These are phyloP conservation scores for Rhabdomys dilectus DNA, from an alignment of 2,113 vertebrate genomes.

Conservation along the genomic window DNA sequence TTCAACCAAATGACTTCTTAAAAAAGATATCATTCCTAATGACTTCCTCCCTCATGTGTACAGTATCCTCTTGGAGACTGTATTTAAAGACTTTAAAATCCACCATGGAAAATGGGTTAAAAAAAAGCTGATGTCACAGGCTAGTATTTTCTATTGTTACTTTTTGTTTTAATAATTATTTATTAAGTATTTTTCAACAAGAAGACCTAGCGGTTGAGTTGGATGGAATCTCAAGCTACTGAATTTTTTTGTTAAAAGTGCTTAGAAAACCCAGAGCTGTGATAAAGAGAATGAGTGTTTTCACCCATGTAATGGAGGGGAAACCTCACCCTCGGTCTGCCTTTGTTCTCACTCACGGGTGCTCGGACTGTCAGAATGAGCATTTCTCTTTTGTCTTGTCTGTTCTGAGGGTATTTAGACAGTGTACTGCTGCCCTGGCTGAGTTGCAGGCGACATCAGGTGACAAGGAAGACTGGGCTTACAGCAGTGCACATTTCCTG, in stretches of 20 bases:
- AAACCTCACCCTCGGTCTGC: neutral
- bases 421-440: neutral
- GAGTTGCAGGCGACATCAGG: neutral
- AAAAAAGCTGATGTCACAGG: neutral
- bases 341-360: constrained; percentile 73
- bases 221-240: constrained; percentile 12
- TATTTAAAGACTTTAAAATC: constrained; percentile 29
- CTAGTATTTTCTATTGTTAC: constrained; percentile 20
- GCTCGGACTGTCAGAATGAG: constrained; percentile 68
- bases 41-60: neutral
- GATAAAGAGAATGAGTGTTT: constrained; percentile 67
- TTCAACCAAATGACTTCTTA: neutral
- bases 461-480: neutral
- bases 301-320: constrained; percentile 75
- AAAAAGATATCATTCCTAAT: neutral
- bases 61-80: neutral
- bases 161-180: constrained; percentile 30
- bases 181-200: constrained; percentile 28
- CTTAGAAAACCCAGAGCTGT: constrained; percentile 35
- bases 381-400: constrained; percentile 62
- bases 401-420: constrained; percentile 37
- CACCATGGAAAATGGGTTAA: neutral
- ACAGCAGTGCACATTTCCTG: neutral
- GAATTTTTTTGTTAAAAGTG: constrained; percentile 31
- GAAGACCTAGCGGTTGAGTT: neutral